Evolutionary conservation across 2,113 vertebrate species (phyloP), one percentile per base, ranked within the genome.

Genomic region (Toxotes jaculatrix): DNA sequence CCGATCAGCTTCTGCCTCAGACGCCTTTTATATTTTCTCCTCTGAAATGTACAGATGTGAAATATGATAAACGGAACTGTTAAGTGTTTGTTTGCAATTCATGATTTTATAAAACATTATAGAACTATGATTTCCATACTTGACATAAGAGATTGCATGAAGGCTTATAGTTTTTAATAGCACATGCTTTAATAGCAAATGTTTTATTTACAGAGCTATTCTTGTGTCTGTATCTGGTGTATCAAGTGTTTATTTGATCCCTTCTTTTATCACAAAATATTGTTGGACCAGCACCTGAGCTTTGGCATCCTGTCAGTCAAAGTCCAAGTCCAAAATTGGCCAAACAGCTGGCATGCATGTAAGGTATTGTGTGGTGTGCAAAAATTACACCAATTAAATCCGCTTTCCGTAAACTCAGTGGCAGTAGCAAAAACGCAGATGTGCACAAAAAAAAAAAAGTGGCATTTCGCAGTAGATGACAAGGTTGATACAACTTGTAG

Each of bases 1-100:
- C 51, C 16, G 16, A 62, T 69, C 64, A 67, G 83, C 84, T 90
- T 77, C 87, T 77, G 79, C 66, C 74, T 82, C 65, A 6, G 55
- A 65, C 32, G 63, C 21, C 16, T 63, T 72, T 45, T 16, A 12
- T 19, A 38, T 64, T 47, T 59, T 47, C 56, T 36, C 53, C n/a
- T 77, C 36, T 66, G 60, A 60, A 56, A 82, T 77, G 51, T 67
- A 8, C 16, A 61, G 68, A 74, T 84, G 19, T 56, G 27, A 74
- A 82, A 70, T 56, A 32, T 38, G 68, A 77, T 55, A 40, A 53
- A 74, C 69, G 42, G 47, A 31, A 0, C 55, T 17, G n/a, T 12
- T 45, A n/a, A 21, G 60, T 55, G 23, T 60, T 70, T 69, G 21
- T 38, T 81, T 1, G 42, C 38, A 63, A 67, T 78, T 59, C 23